phyloP scores from a whole-genome alignment of 2,888 invertebrate genomes.

The Sisyra terminalis region DNA sequence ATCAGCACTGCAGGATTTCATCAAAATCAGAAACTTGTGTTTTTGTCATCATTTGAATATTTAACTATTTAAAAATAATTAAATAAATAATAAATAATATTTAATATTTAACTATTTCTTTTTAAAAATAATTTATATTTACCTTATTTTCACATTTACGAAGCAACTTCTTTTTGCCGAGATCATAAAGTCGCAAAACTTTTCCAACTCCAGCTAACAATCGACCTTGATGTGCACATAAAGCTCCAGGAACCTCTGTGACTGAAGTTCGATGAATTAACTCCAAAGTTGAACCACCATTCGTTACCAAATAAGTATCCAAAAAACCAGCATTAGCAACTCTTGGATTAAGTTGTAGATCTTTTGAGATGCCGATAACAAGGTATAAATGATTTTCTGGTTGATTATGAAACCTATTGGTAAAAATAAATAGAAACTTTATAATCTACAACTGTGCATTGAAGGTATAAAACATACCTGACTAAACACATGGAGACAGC shows the following conservation, averaged over 20 bases:
- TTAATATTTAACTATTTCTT: constrained; percentile 4
- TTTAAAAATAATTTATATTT: constrained; percentile 10
- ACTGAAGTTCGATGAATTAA: constrained; percentile 85
- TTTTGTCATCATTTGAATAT: constrained; percentile 1
- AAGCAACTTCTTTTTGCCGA: constrained; percentile 90
- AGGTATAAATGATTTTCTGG: constrained; percentile 32
- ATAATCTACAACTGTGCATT: neutral
- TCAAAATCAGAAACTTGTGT: constrained; percentile 10
- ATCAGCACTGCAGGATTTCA: constrained; percentile 17
- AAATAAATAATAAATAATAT: constrained; percentile 16
- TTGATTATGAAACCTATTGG: constrained; percentile 23
- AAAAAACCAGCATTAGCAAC: constrained; percentile 68
- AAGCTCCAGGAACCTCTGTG: constrained; percentile 80
- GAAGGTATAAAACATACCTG: constrained; percentile 40
- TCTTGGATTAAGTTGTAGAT: constrained; percentile 76
- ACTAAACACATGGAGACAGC: constrained; percentile 77
- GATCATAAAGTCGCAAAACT: constrained; percentile 83
- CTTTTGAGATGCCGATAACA: constrained; percentile 86
- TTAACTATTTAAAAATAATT: no score
- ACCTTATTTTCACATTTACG: constrained; percentile 95
- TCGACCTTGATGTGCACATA: constrained; percentile 83
- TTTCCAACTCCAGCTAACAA: constrained; percentile 85
- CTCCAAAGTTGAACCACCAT: constrained; percentile 71
- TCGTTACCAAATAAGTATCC: constrained; percentile 68
- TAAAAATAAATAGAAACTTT: neutral